A percentile compares a stretch with the other conserved stretches of the same genome.
Conservation (phyloP, 2,888 invertebrate species). For the Hyposoter dolosus region DNA sequence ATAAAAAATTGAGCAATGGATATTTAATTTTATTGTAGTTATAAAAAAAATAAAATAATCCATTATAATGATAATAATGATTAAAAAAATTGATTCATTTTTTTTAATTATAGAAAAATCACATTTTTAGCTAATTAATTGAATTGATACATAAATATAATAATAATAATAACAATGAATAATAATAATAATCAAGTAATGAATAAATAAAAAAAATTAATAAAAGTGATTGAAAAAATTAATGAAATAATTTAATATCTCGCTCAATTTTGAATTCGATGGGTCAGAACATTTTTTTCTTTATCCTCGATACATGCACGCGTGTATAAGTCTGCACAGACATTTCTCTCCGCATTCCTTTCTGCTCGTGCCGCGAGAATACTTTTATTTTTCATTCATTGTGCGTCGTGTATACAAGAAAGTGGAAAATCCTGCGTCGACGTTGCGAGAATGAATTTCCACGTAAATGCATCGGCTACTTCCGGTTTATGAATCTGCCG, state of each 20-base stretch:
- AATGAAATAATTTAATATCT: neutral
- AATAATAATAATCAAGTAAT: too few species aligned
- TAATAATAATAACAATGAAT: too few species aligned
- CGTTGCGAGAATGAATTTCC: slow-evolving; percentile 17
- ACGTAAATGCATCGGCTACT: slow-evolving; percentile 26
- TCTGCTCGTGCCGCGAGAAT: slow-evolving; percentile 3
- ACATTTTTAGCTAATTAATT: too few species aligned
- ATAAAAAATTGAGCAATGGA: too few species aligned
- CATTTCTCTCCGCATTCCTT: slow-evolving; percentile 14
- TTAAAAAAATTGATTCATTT: too few species aligned
- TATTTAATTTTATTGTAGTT: too few species aligned
- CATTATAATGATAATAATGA: too few species aligned
- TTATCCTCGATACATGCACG: neutral
- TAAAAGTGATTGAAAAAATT: too few species aligned
- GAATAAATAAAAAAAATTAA: too few species aligned
- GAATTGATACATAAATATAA: too few species aligned
- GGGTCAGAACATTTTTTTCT: neutral
- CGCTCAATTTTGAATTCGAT: neutral
- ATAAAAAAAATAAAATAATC: too few species aligned
- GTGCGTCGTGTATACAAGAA: slow-evolving; percentile 1
- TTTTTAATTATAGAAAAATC: too few species aligned
- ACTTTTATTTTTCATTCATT: slow-evolving; percentile 48
- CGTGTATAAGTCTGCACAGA: neutral
- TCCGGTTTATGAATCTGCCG: slow-evolving; percentile 39
- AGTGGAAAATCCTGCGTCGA: slow-evolving; percentile 36